Conservation (phyloP, 2,888 invertebrate species). For the Trichogramma evanescens region DNA sequence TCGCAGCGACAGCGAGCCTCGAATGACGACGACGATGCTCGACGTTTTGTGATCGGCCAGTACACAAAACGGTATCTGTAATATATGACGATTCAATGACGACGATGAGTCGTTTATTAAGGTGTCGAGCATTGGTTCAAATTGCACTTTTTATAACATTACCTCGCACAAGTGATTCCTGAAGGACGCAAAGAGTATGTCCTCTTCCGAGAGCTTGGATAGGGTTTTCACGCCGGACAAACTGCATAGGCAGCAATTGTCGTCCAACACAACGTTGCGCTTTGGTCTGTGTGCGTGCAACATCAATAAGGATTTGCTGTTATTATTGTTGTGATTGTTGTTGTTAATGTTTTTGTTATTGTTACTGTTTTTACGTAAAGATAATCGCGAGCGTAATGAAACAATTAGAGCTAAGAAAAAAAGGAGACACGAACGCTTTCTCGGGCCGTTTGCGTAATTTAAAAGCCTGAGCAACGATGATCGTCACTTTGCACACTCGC, state of each 20-base stretch:
- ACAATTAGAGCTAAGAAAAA: no score
- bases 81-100: constrained; percentile 13
- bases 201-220: constrained; percentile 67
- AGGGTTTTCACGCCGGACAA: constrained; percentile 76
- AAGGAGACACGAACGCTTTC: no score
- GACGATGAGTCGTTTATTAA: background rate
- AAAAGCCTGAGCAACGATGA: no score
- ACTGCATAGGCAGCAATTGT: constrained; percentile 86
- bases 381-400: no score
- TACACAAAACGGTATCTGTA: constrained; percentile 79
- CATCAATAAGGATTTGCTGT: no score
- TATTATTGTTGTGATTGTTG: no score
- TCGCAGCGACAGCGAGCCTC: constrained; percentile 78
- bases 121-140: background rate
- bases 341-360: no score
- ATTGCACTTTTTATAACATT: constrained; percentile 2
- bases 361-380: no score
- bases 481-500: background rate
- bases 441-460: no score
- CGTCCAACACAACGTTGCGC: constrained; percentile 65
- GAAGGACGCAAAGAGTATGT: constrained; percentile 80
- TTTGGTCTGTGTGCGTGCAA: constrained; percentile 41
- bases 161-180: constrained; percentile 80
- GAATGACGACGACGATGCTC: constrained; percentile 73
- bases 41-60: constrained; percentile 73